Percentiles rank a stretch among this genome's conserved stretches.
phyloP scores from a whole-genome alignment of 2,797 vertebrate species.

The Microtus obscurus region DNA sequence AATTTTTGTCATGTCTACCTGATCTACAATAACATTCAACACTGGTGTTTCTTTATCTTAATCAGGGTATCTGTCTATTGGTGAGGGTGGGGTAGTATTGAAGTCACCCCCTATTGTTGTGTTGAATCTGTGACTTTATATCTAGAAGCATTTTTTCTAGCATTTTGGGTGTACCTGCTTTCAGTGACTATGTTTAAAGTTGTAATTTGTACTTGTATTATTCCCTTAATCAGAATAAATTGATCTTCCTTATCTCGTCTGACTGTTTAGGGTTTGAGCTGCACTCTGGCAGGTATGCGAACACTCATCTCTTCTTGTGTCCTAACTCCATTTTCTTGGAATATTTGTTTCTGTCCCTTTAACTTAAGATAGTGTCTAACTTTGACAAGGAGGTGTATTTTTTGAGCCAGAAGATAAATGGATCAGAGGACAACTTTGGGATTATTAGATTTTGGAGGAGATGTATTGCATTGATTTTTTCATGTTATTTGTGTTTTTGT shows the following conservation, averaged over 20 bases:
- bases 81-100: neutral
- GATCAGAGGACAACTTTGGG: neutral
- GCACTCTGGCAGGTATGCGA: neutral
- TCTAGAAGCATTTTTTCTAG: neutral
- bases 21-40: neutral
- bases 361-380: neutral
- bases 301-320: neutral
- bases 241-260: neutral
- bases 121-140: neutral
- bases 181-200: neutral
- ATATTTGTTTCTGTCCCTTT: neutral
- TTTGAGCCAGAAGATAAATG: neutral
- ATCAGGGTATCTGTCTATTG: neutral
- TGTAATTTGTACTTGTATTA: neutral
- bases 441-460: neutral
- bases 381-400: neutral
- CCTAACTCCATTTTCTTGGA: neutral
- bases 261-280: neutral
- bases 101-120: neutral
- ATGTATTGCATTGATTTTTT: neutral
- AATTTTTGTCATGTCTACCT: neutral
- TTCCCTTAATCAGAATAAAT: no score
- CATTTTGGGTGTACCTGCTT: neutral
- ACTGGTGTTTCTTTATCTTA: neutral
- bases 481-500: neutral